Evolutionary conservation across 2,113 vertebrate species (phyloP).

Genomic region (Halcyon malimbica): DNA sequence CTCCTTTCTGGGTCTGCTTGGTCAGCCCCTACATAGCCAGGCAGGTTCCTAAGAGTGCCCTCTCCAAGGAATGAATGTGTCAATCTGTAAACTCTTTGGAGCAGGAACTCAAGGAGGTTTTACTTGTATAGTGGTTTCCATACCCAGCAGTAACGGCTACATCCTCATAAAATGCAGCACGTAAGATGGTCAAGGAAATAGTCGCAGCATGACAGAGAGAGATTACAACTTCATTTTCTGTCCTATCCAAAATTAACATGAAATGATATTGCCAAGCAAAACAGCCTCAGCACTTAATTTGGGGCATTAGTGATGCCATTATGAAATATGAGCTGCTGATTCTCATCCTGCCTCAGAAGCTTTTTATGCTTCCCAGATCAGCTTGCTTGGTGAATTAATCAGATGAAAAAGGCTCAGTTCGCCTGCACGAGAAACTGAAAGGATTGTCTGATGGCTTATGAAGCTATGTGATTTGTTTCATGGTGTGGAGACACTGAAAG

Average conservation of each 20-base stretch:
- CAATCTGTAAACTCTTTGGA: background rate
- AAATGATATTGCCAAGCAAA: conserved; percentile 61
- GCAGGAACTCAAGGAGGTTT: background rate
- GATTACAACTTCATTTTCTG: conserved; percentile 67
- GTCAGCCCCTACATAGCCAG: background rate
- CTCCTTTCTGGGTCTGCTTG: background rate
- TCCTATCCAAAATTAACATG: conserved; percentile 60
- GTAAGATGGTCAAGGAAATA: conserved; percentile 67
- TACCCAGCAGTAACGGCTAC: background rate
- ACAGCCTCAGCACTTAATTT: conserved; percentile 57
- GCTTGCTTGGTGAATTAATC: conserved; percentile 67
- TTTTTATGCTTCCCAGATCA: conserved; percentile 68
- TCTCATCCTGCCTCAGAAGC: conserved; percentile 64
- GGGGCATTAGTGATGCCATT: conserved; percentile 62
- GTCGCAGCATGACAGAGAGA: conserved; percentile 61
- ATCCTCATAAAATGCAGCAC: conserved; percentile 50
- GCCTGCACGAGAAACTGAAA: conserved; percentile 55
- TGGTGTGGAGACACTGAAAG: conserved; percentile 61
- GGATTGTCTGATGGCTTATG: conserved; percentile 62
- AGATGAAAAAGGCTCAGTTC: conserved; percentile 62
- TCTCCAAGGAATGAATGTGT: fast-evolving
- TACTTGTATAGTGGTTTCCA: background rate
- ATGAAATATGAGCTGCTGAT: conserved; percentile 62
- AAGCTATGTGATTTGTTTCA: conserved; percentile 66
- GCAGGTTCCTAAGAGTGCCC: background rate